Conservation (phyloP, 2,797 vertebrate genomes). For the Moxostoma hubbsi region DNA sequence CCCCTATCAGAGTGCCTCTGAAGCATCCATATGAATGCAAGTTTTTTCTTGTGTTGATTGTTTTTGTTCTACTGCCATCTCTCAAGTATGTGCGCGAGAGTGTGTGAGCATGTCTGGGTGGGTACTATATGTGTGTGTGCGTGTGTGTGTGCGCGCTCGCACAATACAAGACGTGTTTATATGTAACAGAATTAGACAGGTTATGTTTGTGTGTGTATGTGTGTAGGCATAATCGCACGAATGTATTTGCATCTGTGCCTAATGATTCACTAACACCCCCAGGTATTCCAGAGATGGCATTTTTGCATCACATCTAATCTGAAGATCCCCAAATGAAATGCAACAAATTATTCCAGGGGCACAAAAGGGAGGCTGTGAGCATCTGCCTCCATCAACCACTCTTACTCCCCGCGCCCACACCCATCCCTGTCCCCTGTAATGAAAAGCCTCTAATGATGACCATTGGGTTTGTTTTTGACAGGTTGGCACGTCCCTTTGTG, state of each 20-base stretch:
- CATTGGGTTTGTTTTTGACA: constrained; percentile 77
- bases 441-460: constrained; percentile 56
- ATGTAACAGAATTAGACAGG: constrained; percentile 7
- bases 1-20: constrained; percentile 24
- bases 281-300: constrained; percentile 65
- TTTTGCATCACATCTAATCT: constrained; percentile 72
- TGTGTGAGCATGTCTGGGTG: constrained; percentile 26
- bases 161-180: not conserved
- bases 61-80: constrained; percentile 55
- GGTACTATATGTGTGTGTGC: constrained; percentile 3
- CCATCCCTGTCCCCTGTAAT: not conserved
- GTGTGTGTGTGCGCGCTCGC: not conserved
- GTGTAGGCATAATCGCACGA: constrained; percentile 27
- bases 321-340: constrained; percentile 52
- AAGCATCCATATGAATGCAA: constrained; percentile 36
- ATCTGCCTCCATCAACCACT: constrained; percentile 22
- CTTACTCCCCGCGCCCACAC: not conserved
- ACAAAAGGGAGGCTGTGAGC: not conserved
- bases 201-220: constrained; percentile 35
- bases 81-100: constrained; percentile 34
- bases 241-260: constrained; percentile 54
- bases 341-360: constrained; percentile 57
- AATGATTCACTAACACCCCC: constrained; percentile 71
- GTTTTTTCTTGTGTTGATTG: constrained; percentile 63
- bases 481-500: constrained; percentile 63